phyloP scores from a whole-genome alignment of 2,888 invertebrate species.

The Gastrophysa polygoni region DNA sequence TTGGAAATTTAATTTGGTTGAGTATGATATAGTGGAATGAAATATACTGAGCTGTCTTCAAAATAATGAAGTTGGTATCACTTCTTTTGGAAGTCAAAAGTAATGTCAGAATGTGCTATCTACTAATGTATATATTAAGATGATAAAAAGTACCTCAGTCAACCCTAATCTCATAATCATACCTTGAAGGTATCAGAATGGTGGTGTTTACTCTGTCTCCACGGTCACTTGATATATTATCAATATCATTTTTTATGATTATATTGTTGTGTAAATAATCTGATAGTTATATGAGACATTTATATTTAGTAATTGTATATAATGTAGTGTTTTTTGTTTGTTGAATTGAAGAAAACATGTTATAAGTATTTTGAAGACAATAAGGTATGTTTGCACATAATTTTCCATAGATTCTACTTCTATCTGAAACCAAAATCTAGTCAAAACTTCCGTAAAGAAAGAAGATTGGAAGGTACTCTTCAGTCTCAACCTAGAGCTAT shows the following conservation, averaged over 20 bases:
- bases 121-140: no score
- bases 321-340: constrained; percentile 35
- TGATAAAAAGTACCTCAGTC: no score
- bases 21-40: no score
- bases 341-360: constrained; percentile 34
- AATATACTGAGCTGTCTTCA: no score
- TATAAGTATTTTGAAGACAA: constrained; percentile 49
- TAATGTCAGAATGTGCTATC: no score
- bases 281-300: constrained; percentile 24
- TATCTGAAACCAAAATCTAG: not conserved
- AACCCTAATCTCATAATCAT: no score
- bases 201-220: not conserved
- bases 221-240: constrained; percentile 2
- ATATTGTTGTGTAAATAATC: constrained; percentile 30
- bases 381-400: constrained; percentile 37
- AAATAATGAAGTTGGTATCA: no score
- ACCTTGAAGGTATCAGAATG: no score
- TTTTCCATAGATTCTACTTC: constrained; percentile 20
- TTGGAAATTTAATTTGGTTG: no score
- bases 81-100: no score
- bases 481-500: not conserved
- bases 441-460: not conserved
- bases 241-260: not conserved
- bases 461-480: not conserved
- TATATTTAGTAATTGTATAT: constrained; percentile 41